Evolutionary conservation across 2,797 vertebrate genomes (phyloP).

Genomic region (Carduelis carduelis): DNA sequence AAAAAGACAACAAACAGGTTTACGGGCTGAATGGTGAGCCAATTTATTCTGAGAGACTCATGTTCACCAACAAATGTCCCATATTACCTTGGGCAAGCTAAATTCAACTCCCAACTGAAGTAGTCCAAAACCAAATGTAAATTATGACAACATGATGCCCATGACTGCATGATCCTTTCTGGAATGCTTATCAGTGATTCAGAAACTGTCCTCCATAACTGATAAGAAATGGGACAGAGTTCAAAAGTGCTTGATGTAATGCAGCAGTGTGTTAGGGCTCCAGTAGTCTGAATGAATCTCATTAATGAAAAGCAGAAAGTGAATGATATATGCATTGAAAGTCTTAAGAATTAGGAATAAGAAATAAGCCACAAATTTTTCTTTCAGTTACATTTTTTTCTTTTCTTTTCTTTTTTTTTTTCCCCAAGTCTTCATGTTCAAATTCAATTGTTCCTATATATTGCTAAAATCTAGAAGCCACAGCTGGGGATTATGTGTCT

Average conservation of each 20-base stretch:
- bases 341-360: not conserved
- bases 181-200: rapidly evolving
- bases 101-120: not conserved
- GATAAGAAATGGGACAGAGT: not conserved
- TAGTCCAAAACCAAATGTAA: not conserved
- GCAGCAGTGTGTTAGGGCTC: not conserved
- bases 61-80: not conserved
- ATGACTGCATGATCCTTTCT: not conserved
- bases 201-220: not conserved
- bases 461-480: not conserved
- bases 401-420: too few relatives aligned
- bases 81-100: not conserved
- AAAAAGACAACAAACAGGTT: not conserved
- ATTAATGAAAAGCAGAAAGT: not conserved
- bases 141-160: not conserved
- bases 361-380: not conserved
- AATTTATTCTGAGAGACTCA: not conserved
- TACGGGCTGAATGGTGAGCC: not conserved
- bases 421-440: not conserved
- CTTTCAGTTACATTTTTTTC: not conserved
- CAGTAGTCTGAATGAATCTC: not conserved
- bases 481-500: not conserved
- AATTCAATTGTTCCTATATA: not conserved
- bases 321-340: not conserved
- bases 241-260: not conserved